Conservation (phyloP, 2,113 vertebrate species). For the Ptyas mucosa region DNA sequence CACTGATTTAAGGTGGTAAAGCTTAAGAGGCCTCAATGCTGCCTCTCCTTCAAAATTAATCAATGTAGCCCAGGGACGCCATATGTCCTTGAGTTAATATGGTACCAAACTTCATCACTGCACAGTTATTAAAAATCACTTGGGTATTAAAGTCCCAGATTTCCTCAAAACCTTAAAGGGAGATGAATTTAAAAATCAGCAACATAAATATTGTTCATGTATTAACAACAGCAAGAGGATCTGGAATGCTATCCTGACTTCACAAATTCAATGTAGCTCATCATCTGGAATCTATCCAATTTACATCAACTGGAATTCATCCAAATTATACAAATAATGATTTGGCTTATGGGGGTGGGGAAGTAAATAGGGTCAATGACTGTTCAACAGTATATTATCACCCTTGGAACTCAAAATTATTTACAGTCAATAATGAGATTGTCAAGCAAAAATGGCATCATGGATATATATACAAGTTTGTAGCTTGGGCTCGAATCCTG, state of each 20-base stretch:
- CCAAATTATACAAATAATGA: background rate
- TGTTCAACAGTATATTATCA: background rate
- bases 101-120: background rate
- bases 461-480: too few species aligned
- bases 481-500: too few species aligned
- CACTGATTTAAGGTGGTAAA: background rate
- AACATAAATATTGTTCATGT: background rate
- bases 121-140: background rate
- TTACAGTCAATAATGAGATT: background rate
- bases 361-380: background rate
- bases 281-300: background rate
- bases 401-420: background rate
- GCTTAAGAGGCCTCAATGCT: background rate
- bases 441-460: too few species aligned
- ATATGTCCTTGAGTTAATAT: background rate
- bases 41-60: background rate
- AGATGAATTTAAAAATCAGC: background rate
- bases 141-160: background rate
- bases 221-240: background rate
- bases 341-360: background rate
- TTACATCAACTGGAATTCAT: background rate
- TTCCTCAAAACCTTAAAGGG: background rate
- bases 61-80: background rate
- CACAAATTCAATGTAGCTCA: background rate
- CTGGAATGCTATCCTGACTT: background rate